These are phyloP conservation scores for Catharus bicknelli DNA, from an alignment of 2,113 vertebrate genomes.

Conservation along the genomic window DNA sequence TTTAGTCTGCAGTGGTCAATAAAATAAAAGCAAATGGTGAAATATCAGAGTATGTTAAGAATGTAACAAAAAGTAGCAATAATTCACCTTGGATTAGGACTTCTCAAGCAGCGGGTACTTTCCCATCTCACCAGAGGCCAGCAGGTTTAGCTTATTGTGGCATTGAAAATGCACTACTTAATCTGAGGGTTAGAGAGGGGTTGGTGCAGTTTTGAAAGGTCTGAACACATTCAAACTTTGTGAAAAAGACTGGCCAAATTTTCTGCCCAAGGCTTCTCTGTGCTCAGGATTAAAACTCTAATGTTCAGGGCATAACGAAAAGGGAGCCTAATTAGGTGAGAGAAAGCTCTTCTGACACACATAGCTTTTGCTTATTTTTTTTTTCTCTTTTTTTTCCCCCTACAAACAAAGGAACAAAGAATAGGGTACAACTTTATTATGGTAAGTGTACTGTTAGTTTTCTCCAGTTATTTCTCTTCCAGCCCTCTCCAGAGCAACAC, in stretches of 20 bases:
- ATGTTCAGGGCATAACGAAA: slow-evolving; percentile 31
- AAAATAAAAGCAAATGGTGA: background rate
- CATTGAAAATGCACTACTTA: slow-evolving; percentile 40
- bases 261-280: slow-evolving; percentile 44
- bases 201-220: slow-evolving; percentile 38
- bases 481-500: background rate
- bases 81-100: background rate
- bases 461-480: slow-evolving; percentile 6
- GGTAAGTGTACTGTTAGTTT: slow-evolving; percentile 4
- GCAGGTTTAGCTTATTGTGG: background rate
- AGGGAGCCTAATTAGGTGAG: background rate
- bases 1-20: background rate
- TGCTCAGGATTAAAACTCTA: slow-evolving; percentile 55
- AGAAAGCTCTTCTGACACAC: slow-evolving; percentile 39
- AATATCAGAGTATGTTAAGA: slow-evolving; percentile 19
- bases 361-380: background rate
- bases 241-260: slow-evolving; percentile 33
- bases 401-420: slow-evolving; percentile 19
- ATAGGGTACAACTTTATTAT: slow-evolving; percentile 30
- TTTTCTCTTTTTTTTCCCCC: background rate
- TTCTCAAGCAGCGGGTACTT: slow-evolving; percentile 11
- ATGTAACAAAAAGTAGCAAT: slow-evolving; percentile 6
- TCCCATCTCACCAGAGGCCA: slow-evolving; percentile 9
- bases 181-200: slow-evolving; percentile 40
- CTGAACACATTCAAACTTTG: slow-evolving; percentile 43